phyloP scores from a whole-genome alignment of 2,113 vertebrate species.

The Epinephelus cyanopodus region DNA sequence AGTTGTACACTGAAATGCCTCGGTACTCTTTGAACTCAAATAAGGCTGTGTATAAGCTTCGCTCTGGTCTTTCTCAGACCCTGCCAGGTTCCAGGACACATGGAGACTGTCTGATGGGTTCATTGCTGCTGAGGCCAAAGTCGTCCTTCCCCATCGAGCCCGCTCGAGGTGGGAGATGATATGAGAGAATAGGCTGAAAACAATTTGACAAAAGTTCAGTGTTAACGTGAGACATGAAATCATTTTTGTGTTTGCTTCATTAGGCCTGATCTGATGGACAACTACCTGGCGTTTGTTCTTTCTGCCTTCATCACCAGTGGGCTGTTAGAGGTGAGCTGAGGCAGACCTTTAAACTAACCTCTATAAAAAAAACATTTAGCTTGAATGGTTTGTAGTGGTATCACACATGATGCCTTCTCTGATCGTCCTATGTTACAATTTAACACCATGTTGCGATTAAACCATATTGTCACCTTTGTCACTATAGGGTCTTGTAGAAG shows the following conservation, averaged over 20 bases:
- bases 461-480: not conserved
- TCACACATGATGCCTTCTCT: not conserved
- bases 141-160: slow-evolving; percentile 94
- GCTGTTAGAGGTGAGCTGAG: slow-evolving; percentile 90
- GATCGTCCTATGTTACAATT: not conserved
- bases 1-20: not conserved
- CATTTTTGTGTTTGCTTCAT: slow-evolving; percentile 26
- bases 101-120: slow-evolving; percentile 99
- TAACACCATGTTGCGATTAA: not conserved
- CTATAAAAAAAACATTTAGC: not conserved
- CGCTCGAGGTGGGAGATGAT: slow-evolving; percentile 89
- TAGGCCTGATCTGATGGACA: slow-evolving; percentile 98
- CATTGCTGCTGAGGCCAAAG: slow-evolving; percentile 97
- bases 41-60: slow-evolving; percentile 1
- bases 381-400: not conserved
- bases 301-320: slow-evolving; percentile 96
- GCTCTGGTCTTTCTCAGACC: slow-evolving; percentile 83
- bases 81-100: slow-evolving; percentile 94
- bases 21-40: not conserved
- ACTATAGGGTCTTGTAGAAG: slow-evolving; percentile 94
- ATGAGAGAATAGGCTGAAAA: not conserved
- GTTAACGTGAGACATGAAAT: not conserved
- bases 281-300: slow-evolving; percentile 96
- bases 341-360: not conserved
- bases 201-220: not conserved